phyloP scores from a whole-genome alignment of 2,888 invertebrate genomes.

The Blera fallax region DNA sequence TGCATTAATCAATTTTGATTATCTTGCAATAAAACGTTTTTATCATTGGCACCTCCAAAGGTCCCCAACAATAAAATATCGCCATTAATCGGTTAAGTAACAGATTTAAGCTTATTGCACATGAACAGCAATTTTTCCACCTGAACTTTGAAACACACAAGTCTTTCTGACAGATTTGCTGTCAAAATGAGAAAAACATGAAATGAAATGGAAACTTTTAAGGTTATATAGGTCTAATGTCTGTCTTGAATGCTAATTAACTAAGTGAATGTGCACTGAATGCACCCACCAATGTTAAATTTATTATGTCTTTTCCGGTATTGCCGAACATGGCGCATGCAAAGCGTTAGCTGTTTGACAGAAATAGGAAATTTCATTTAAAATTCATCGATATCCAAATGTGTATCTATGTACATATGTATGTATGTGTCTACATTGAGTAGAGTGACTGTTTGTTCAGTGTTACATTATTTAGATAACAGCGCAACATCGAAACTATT shows the following conservation, averaged over 20 bases:
- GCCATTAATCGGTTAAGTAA: slow-evolving; percentile 2
- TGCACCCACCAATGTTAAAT: background rate
- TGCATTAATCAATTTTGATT: slow-evolving; percentile 2
- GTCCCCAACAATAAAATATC: background rate
- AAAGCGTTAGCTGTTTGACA: background rate
- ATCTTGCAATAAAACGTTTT: background rate
- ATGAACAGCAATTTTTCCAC: background rate
- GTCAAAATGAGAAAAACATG: background rate
- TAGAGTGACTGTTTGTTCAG: background rate
- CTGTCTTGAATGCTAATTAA: slow-evolving; percentile 6
- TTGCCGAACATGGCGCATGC: background rate
- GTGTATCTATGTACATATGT: background rate
- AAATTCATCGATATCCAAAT: background rate
- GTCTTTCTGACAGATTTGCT: slow-evolving; percentile 12
- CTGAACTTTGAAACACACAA: background rate
- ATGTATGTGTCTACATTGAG: background rate
- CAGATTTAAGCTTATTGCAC: background rate
- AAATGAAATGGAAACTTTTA: slow-evolving; percentile 7
- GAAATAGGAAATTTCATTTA: background rate
- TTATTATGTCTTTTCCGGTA: slow-evolving; percentile 9
- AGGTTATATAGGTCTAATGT: background rate
- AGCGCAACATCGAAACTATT: background rate
- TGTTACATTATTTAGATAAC: slow-evolving; percentile 28
- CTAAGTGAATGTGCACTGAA: background rate
- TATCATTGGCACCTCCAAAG: background rate